A percentile compares a stretch with the other conserved stretches of the same genome.
These are phyloP conservation scores for Aphelenchoides bicaudatus DNA, from an alignment of 2,888 invertebrate genomes.

Conservation along the genomic window DNA sequence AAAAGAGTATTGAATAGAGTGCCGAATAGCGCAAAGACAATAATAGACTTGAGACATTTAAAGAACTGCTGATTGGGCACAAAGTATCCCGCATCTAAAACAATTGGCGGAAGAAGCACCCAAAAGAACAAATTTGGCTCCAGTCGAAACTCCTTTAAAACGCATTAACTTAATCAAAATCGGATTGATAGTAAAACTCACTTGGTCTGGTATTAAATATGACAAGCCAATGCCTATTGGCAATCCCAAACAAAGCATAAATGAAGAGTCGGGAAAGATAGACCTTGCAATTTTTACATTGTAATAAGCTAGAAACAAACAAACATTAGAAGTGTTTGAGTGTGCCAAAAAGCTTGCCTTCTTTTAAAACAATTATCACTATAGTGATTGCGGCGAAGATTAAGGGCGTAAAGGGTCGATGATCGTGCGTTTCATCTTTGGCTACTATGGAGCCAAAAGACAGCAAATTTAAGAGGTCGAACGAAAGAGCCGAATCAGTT, in stretches of 20 bases:
- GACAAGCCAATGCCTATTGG: not conserved
- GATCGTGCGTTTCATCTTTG: too few species aligned
- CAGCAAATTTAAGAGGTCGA: too few species aligned
- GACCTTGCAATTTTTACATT: not conserved
- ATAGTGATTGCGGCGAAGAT: not conserved
- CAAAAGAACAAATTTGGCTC: slow-evolving; percentile 73
- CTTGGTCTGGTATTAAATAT: not conserved
- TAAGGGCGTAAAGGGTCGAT: too few species aligned
- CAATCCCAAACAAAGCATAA: not conserved
- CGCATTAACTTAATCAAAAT: not conserved
- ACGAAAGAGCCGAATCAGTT: too few species aligned
- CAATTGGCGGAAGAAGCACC: slow-evolving; percentile 94
- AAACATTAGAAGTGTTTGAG: too few species aligned
- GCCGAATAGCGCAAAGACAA: slow-evolving; percentile 83
- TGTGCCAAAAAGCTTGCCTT: slow-evolving; percentile 2
- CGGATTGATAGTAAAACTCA: not conserved
- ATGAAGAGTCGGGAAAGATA: slow-evolving; percentile 4
- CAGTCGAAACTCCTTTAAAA: slow-evolving; percentile 19
- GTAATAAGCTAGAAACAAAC: slow-evolving; percentile 5
- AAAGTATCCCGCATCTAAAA: slow-evolving; percentile 95
- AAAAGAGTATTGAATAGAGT: slow-evolving; percentile 86
- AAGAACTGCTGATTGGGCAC: slow-evolving; percentile 97
- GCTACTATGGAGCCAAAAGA: too few species aligned
- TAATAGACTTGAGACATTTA: slow-evolving; percentile 87
- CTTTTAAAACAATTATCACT: not conserved